Evolutionary conservation across 2,113 vertebrate genomes (phyloP).

Genomic region (Proterorhinus semilunaris): DNA sequence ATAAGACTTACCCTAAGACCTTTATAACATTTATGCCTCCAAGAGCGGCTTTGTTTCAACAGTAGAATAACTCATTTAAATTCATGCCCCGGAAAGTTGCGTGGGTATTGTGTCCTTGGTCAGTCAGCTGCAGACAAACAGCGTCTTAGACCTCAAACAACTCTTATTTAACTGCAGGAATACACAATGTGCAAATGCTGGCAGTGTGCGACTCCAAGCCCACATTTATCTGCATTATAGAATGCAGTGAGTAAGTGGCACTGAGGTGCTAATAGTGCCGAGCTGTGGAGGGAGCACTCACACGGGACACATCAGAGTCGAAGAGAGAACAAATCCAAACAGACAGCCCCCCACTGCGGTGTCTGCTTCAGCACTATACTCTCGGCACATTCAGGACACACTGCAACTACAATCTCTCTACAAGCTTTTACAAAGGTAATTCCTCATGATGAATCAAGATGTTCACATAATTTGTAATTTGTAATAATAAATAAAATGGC

Average conservation of each 20-base stretch:
- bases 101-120: conserved; percentile 17
- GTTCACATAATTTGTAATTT: too few species aligned
- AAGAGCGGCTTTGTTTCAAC: not conserved
- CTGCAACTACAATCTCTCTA: not conserved
- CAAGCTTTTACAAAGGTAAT: not conserved
- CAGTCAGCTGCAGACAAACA: conserved; percentile 12
- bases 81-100: conserved; percentile 6
- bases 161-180: conserved; percentile 12
- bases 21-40: too few species aligned
- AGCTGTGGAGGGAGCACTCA: conserved; percentile 14
- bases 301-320: conserved; percentile 31
- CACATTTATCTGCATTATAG: not conserved
- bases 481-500: too few species aligned
- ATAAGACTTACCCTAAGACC: too few species aligned
- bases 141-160: conserved; percentile 7
- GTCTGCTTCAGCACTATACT: conserved; percentile 27
- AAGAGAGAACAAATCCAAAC: conserved; percentile 42
- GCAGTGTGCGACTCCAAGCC: not conserved
- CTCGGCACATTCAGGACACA: not conserved
- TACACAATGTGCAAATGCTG: conserved; percentile 21
- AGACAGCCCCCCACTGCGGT: conserved; percentile 26
- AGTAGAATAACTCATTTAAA: conserved; percentile 18
- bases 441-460: not conserved
- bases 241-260: not conserved
- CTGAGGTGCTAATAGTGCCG: conserved; percentile 21